Base-by-base conservation (phyloP, 37 sponge, comb jelly and placozoan species). In the Amphimedon queenslandica region DNA sequence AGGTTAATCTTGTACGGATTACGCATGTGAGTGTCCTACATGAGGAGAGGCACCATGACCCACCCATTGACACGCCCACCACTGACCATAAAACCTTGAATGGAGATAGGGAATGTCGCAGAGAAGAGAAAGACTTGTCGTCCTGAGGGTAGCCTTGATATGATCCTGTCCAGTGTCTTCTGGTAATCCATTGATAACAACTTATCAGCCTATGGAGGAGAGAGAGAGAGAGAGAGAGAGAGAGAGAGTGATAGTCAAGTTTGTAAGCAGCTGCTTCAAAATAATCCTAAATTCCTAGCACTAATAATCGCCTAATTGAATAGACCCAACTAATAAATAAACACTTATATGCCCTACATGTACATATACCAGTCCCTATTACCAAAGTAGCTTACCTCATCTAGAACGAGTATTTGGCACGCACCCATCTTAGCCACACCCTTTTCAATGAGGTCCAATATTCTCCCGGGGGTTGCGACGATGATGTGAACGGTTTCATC, bases 71-170 rank as follows among this genome's bases (percentile, higher is more conserved):
- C 64, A 63, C 64, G 16, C 64, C 10, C 11, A 63, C 64, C 53
- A 47, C 13, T 47, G 53, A 94, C 95, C 57, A 70, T 90, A 64
- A 96, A 96, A 21, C 82, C 73, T 70, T 80, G 38, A 1, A 96
- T 92, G 57, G 91, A 76, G 73, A 84, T 74, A 37, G 98, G 98
- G 72, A 93, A 96, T 37, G 98, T 96, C 41, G 98, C 98, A 55
- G 94, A 93, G 82, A 81, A 96, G 42, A 90, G 77, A 47, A 96
- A 81, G 35, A 93, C 65, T 84, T 96, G 98, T 30, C 91, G 67
- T 61, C 82, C 81, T 0, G 55, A 58, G 13, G 98, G 98, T 3
- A 93, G 78, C 61, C 77, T 82, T 38, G 86, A 69, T 37, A 96
- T 80, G 57, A 96, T 55, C 55, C 69, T 84, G 69, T 93, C 94